Percentiles rank a stretch among this genome's conserved stretches.
These are phyloP conservation scores for Philonicus albiceps DNA, from an alignment of 2,888 invertebrate genomes.

Conservation along the genomic window DNA sequence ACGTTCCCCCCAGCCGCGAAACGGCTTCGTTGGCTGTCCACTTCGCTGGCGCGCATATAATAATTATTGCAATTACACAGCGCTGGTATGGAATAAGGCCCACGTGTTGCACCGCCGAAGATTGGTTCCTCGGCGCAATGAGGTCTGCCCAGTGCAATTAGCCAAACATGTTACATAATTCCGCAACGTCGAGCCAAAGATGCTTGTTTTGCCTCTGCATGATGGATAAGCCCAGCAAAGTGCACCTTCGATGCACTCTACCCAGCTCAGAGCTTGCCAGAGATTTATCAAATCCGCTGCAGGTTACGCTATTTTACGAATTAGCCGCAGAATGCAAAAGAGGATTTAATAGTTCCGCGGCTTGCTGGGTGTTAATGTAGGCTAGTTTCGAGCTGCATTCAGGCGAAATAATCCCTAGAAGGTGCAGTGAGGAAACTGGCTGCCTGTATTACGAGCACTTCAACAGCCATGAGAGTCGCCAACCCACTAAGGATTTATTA, in stretches of 20 bases:
- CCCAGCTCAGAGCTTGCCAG: background rate
- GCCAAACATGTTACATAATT: constrained; percentile 34
- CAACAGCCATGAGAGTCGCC: background rate
- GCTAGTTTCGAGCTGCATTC: background rate
- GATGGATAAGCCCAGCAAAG: constrained; percentile 1
- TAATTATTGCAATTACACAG: constrained; percentile 40
- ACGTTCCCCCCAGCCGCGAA: background rate
- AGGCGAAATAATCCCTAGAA: background rate
- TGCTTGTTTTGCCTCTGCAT: background rate
- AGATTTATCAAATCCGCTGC: constrained; percentile 14
- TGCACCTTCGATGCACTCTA: background rate
- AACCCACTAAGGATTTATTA: background rate
- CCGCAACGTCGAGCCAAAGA: constrained; percentile 15
- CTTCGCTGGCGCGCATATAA: constrained; percentile 31
- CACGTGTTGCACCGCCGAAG: constrained; percentile 34
- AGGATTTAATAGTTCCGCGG: background rate
- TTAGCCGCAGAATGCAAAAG: background rate
- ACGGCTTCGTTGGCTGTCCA: background rate
- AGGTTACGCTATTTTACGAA: constrained; percentile 1
- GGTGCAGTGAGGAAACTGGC: background rate
- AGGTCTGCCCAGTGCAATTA: constrained; percentile 32
- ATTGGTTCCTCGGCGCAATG: constrained; percentile 35
- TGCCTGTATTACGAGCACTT: background rate
- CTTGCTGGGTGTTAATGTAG: background rate
- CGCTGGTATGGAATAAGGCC: constrained; percentile 23